Conservation (phyloP, 2,113 vertebrate species). For the Zosterops pallidus region DNA sequence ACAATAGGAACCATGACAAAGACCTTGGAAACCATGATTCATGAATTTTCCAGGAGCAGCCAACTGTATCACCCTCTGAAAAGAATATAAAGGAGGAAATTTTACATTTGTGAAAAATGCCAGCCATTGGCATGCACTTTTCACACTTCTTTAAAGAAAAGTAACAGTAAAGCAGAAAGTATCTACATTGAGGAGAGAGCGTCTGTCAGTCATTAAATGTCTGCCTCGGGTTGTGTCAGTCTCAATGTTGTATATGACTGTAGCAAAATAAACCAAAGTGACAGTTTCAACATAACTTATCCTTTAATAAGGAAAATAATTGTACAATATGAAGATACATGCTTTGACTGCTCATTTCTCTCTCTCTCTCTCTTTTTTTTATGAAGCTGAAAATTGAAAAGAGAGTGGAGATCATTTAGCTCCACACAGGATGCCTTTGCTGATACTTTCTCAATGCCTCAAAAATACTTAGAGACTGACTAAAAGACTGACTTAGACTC, state of each 20-base stretch:
- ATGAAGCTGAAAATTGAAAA: background rate
- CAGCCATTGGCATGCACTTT: background rate
- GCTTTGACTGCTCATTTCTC: background rate
- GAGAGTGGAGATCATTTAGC: background rate
- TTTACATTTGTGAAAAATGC: background rate
- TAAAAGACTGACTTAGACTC: too few species aligned
- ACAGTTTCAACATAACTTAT: background rate
- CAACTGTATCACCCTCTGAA: constrained; percentile 51
- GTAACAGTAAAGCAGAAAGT: background rate
- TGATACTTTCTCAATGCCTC: background rate
- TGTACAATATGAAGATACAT: background rate
- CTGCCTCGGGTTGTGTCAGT: background rate
- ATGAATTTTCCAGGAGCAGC: constrained; percentile 46
- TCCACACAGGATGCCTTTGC: background rate
- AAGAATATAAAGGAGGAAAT: constrained; percentile 25
- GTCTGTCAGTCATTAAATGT: background rate
- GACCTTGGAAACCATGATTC: constrained; percentile 41
- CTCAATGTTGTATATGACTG: background rate
- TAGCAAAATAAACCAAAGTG: background rate
- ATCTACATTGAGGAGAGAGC: background rate
- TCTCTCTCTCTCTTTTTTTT: background rate
- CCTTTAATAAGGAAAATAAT: background rate
- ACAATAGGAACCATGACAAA: constrained; percentile 28
- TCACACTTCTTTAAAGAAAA: background rate
- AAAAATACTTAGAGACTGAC: background rate